Percentiles rank a stretch among this genome's conserved stretches.
Conservation (phyloP, 2,797 vertebrate genomes). For the Oophaga sylvatica region DNA sequence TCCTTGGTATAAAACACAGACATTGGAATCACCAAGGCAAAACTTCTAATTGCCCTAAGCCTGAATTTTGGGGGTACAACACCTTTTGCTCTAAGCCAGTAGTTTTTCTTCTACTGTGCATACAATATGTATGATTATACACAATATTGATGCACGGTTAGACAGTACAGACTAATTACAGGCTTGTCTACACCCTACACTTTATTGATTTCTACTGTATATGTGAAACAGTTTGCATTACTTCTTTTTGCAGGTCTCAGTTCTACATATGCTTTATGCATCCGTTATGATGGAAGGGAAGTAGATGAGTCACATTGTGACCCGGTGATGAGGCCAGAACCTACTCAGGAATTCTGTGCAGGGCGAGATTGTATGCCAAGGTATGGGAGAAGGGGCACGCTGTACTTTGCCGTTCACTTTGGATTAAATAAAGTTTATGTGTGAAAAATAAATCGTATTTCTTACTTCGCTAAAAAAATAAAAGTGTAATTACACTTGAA, state of each 20-base stretch:
- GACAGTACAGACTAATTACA: neutral
- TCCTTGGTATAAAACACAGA: neutral
- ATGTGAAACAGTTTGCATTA: neutral
- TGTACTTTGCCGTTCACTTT: neutral
- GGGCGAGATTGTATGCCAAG: constrained; percentile 88
- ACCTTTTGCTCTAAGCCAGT: neutral
- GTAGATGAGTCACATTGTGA: constrained; percentile 87
- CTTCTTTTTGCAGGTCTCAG: constrained; percentile 77
- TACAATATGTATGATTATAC: neutral
- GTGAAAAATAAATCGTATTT: neutral
- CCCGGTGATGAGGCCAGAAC: constrained; percentile 83
- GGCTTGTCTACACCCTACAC: neutral
- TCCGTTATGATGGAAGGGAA: constrained; percentile 86
- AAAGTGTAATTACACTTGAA: neutral
- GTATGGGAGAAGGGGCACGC: constrained; percentile 68
- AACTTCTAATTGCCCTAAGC: neutral
- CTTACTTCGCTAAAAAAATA: neutral
- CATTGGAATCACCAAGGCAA: neutral
- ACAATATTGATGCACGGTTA: too few species aligned
- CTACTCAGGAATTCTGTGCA: constrained; percentile 85
- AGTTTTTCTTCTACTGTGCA: neutral
- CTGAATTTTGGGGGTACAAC: neutral
- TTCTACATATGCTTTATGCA: constrained; percentile 82
- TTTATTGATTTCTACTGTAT: neutral
- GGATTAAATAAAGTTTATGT: neutral